Evolutionary conservation across 2,797 vertebrate genomes (phyloP), one percentile per base, ranked within the genome.

Genomic region (Brotula barbata): DNA sequence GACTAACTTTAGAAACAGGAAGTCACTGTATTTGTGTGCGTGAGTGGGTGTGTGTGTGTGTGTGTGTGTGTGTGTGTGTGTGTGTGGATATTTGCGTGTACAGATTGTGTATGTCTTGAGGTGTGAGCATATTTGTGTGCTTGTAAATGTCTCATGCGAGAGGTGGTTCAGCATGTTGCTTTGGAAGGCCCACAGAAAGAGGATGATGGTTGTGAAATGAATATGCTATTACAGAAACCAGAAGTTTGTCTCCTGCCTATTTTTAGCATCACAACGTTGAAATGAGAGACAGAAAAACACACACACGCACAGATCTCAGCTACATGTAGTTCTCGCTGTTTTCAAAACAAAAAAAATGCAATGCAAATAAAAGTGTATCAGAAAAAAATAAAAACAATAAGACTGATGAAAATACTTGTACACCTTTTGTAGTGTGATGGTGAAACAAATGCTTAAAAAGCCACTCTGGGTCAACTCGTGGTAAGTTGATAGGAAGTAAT

Each of bases 1-100:
- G 82, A 76, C 88, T 89, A 88, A 89, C 85, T 90, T 86, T 90
- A 90, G 88, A 87, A 88, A 88, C 82, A 88, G 87, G 89, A 90
- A 89, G 87, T 87, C 63, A 60, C 75, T 88, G 78, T 85, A 82
- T 83, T 60, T 82, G 34, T n/a, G n/a, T n/a, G n/a, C n/a, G n/a
- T n/a, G n/a, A n/a, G n/a, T n/a, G n/a, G n/a, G n/a, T n/a, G n/a
- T n/a, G n/a, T n/a, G n/a, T n/a, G n/a, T n/a, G n/a, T n/a, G n/a
- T n/a, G n/a, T n/a, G n/a, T n/a, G n/a, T 80, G 65, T 74, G 5
- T 55, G 10, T 53, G 28, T 39, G 41, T 46, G 44, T 52, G 65
- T 63, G 65, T 60, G 40, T 48, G 48, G 70, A 7, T 25, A 7
- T 49, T 23, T 60, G 11, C 56, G 28, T 60, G 59, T 54, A 42